Evolutionary conservation across 2,797 vertebrate species (phyloP), one percentile per base, ranked within the genome.

Genomic region (Megaceryle alcyon): DNA sequence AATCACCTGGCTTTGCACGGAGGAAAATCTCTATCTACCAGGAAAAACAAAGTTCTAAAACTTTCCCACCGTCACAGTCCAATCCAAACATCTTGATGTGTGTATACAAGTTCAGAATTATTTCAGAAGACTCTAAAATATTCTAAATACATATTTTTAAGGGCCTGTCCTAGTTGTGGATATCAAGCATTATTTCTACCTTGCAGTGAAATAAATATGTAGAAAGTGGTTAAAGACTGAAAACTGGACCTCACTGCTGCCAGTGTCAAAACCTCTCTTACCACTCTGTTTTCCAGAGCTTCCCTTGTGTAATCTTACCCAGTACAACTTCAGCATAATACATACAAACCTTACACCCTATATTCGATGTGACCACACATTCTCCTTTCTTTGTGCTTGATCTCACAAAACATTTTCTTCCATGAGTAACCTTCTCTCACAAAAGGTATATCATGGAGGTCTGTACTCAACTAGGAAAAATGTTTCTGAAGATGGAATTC

Each of bases 91-190:
- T 1, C 4, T 7, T 53, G 16, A 57, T 39, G 16, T 44, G 64
- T 53, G 26, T 49, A 81, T 44, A 54, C 19, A 80, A 37, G 22
- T 44, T 64, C 1, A 7, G 49, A 46, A 64, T 83, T 88, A 75
- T 69, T 92, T 86, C 46, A 69, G 70, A 90, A 12, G 8, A n/a
- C 56, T 65, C 77, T 70, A 54, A 86, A 88, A 88, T 66, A 82
- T 1, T 14, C n/a, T 51, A 66, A 90, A 56, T 31, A 78, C 88
- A 29, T 82, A 82, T 14, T 88, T 73, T 33, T 51, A 83, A 71
- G 37, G 15, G 33, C 16, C 63, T 68, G 37, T 65, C 57, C 41
- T 65, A 64, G 35, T 37, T 56, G 26, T 22, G 19, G 63, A 41
- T 70, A 35, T 44, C n/a, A 51, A 90, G 19, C 22, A 29, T 17